Evolutionary conservation across 2,113 vertebrate species (phyloP).

Genomic region (Sander vitreus): DNA sequence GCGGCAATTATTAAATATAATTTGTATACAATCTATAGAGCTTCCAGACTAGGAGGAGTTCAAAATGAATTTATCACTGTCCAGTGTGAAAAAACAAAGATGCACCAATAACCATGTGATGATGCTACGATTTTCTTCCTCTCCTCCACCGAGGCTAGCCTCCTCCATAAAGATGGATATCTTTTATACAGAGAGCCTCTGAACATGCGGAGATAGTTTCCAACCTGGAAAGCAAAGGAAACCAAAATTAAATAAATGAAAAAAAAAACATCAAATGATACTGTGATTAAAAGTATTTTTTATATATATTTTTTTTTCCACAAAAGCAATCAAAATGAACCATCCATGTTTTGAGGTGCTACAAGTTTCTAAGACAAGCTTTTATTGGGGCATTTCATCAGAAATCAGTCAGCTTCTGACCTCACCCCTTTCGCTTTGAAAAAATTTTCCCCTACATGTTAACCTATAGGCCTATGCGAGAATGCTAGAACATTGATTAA

Average conservation of each 20-base stretch:
- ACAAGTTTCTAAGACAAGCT: too few relatives aligned
- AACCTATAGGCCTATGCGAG: too few relatives aligned
- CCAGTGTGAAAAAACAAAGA: slow-evolving; percentile 26
- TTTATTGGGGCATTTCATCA: too few relatives aligned
- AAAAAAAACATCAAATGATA: neutral
- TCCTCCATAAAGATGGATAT: slow-evolving; percentile 96
- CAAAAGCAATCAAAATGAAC: neutral
- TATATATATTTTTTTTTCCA: neutral
- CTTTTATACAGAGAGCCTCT: slow-evolving; percentile 98
- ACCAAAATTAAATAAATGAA: neutral
- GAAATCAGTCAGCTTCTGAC: too few relatives aligned
- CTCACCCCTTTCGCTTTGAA: too few relatives aligned
- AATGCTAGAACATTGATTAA: too few relatives aligned
- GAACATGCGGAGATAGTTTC: slow-evolving; percentile 99
- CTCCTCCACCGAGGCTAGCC: slow-evolving; percentile 96
- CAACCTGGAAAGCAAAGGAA: slow-evolving; percentile 86
- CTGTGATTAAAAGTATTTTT: neutral
- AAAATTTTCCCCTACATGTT: too few relatives aligned
- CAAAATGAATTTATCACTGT: neutral
- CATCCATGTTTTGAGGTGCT: too few relatives aligned
- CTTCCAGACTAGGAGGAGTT: neutral
- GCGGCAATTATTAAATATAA: neutral
- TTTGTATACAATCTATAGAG: neutral
- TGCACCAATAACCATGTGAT: slow-evolving; percentile 90
- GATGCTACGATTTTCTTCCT: slow-evolving; percentile 99